phyloP scores from a whole-genome alignment of 2,888 invertebrate genomes.

The Cremastobaeus sp. region DNA sequence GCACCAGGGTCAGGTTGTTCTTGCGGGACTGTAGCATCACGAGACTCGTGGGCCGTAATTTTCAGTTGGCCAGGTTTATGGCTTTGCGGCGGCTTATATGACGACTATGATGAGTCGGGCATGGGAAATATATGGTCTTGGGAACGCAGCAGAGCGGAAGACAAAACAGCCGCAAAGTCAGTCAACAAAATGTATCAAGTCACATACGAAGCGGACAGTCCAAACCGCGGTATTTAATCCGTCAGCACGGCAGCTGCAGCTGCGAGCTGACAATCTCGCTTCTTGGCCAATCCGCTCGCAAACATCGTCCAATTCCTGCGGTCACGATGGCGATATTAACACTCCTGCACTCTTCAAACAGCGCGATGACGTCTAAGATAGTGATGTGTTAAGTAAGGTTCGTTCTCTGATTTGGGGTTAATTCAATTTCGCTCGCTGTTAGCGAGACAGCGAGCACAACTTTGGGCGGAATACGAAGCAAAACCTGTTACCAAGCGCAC shows the following conservation, averaged over 20 bases:
- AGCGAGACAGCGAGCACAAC: too few relatives aligned
- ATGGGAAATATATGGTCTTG: constrained; percentile 42
- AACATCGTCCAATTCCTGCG: constrained; percentile 61
- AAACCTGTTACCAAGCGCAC: too few relatives aligned
- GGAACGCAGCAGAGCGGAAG: constrained; percentile 42
- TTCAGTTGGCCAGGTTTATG: constrained; percentile 71
- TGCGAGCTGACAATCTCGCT: constrained; percentile 40
- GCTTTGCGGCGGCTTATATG: constrained; percentile 61
- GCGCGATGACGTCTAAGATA: too few relatives aligned
- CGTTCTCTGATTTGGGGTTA: too few relatives aligned
- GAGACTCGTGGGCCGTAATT: constrained; percentile 66
- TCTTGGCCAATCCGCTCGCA: constrained; percentile 42
- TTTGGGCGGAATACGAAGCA: too few relatives aligned
- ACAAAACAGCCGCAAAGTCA: constrained; percentile 59
- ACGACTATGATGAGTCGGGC: constrained; percentile 59
- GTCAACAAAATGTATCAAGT: constrained; percentile 59
- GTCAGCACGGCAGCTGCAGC: constrained; percentile 20
- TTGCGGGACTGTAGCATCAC: constrained; percentile 61
- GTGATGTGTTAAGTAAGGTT: too few relatives aligned
- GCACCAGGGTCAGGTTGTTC: constrained; percentile 57
- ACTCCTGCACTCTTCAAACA: too few relatives aligned
- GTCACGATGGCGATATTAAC: constrained; percentile 15
- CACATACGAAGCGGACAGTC: constrained; percentile 32
- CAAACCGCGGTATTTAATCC: constrained; percentile 52
- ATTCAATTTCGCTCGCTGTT: too few relatives aligned